Percentiles rank a stretch among this genome's conserved stretches.
Evolutionary conservation across 2,113 vertebrate species (phyloP).

Genomic region (Syngnathus typhle): DNA sequence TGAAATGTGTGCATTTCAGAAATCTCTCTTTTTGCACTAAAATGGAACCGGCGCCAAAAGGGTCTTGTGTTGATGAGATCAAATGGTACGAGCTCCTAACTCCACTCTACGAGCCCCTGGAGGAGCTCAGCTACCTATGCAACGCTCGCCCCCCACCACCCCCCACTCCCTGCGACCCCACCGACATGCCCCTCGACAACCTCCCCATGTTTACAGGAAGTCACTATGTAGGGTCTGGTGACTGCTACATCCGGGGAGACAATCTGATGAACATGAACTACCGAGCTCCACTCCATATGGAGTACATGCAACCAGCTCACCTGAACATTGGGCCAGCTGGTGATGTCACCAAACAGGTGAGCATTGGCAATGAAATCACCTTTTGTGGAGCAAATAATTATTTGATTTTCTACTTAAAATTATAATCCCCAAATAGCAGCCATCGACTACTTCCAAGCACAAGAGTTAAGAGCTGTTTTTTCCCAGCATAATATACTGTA

Average conservation of each 20-base stretch:
- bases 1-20: not conserved
- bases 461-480: not conserved
- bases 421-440: too few relatives aligned
- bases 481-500: not conserved
- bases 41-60: not conserved
- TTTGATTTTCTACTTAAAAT: too few relatives aligned
- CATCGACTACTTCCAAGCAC: not conserved
- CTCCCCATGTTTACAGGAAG: not conserved
- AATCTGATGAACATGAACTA: not conserved
- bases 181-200: not conserved
- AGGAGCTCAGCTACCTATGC: not conserved
- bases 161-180: not conserved
- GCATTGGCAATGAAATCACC: not conserved
- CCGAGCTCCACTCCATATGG: not conserved
- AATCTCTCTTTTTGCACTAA: not conserved
- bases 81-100: slow-evolving; percentile 4
- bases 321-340: not conserved
- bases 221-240: not conserved
- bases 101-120: not conserved
- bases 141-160: not conserved
- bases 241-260: not conserved
- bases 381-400: not conserved
- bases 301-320: not conserved
- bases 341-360: slow-evolving; percentile 2
- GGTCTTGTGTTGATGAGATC: not conserved